A percentile compares a stretch with the other conserved stretches of the same genome.
Conservation (phyloP, 2,888 invertebrate species). For the Epistrophe grossulariae region DNA sequence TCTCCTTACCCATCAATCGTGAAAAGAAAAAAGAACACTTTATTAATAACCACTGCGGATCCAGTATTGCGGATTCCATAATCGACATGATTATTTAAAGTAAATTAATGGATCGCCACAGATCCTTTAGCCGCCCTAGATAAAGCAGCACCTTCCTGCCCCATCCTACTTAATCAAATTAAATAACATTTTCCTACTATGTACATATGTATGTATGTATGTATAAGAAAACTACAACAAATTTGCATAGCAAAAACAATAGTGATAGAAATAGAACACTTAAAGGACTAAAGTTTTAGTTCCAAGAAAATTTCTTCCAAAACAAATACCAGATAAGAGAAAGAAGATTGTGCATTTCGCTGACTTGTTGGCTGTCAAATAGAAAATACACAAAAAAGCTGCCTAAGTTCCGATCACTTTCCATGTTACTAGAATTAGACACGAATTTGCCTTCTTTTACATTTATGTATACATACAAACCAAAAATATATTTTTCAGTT, state of each 20-base stretch:
- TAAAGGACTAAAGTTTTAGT: constrained; percentile 11
- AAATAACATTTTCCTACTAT: neutral
- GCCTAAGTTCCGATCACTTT: constrained; percentile 12
- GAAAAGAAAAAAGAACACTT: too few species aligned
- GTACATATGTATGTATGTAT: too few species aligned
- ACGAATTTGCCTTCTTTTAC: constrained; percentile 31
- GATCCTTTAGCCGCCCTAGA: too few species aligned
- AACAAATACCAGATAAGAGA: neutral
- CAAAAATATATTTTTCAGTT: neutral
- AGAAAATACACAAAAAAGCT: constrained; percentile 23
- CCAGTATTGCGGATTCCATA: too few species aligned
- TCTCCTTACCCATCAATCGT: too few species aligned
- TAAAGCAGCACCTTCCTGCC: too few species aligned
- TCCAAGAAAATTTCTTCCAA: neutral
- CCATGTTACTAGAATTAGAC: constrained; percentile 63
- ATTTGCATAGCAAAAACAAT: neutral
- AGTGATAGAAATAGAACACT: constrained; percentile 14
- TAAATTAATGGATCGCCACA: too few species aligned
- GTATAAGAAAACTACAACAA: neutral
- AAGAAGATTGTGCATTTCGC: too few species aligned
- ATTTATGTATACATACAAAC: neutral
- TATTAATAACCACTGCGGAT: too few species aligned
- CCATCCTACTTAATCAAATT: neutral
- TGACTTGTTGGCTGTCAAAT: constrained; percentile 40
- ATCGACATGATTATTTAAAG: too few species aligned